Conservation (phyloP, 37 sponge, comb jelly and placozoan species). For the Chondrosia reniformis region DNA sequence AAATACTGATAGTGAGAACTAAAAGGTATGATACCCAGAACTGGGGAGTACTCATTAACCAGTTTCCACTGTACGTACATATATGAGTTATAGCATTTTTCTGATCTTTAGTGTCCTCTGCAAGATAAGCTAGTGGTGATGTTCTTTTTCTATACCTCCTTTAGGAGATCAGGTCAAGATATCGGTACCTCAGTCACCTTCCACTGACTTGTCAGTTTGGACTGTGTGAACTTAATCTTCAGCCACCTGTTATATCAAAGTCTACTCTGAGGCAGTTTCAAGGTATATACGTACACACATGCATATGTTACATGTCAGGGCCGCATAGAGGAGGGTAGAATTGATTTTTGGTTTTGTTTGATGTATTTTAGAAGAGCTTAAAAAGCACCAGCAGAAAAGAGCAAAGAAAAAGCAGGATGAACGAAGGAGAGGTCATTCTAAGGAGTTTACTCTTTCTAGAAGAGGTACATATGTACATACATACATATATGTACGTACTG, state of each 20-base stretch:
- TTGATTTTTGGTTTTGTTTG: neutral
- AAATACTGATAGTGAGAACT: too few relatives aligned
- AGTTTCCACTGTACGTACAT: constrained; percentile 1
- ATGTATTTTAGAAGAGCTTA: constrained; percentile 34
- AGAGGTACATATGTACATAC: constrained; percentile 11
- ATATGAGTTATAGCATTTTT: neutral
- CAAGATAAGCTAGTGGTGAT: neutral
- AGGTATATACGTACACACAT: constrained; percentile 27
- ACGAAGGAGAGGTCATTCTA: constrained; percentile 25
- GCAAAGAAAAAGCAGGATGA: constrained; percentile 63
- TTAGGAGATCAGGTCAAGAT: constrained; percentile 59
- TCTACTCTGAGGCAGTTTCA: constrained; percentile 49
- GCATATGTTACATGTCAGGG: neutral
- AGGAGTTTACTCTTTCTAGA: neutral
- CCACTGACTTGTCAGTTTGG: constrained; percentile 78
- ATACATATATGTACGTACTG: neutral
- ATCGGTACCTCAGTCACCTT: constrained; percentile 77
- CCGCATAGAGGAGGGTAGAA: neutral
- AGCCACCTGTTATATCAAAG: constrained; percentile 56
- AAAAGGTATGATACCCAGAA: too few relatives aligned
- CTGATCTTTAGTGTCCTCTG: neutral
- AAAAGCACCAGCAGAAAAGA: constrained; percentile 44
- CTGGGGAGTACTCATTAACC: too few relatives aligned
- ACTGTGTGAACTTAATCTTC: constrained; percentile 81
- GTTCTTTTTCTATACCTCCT: neutral